phyloP scores from a whole-genome alignment of 2,888 invertebrate genomes.

The Drosophila nigricruria region DNA sequence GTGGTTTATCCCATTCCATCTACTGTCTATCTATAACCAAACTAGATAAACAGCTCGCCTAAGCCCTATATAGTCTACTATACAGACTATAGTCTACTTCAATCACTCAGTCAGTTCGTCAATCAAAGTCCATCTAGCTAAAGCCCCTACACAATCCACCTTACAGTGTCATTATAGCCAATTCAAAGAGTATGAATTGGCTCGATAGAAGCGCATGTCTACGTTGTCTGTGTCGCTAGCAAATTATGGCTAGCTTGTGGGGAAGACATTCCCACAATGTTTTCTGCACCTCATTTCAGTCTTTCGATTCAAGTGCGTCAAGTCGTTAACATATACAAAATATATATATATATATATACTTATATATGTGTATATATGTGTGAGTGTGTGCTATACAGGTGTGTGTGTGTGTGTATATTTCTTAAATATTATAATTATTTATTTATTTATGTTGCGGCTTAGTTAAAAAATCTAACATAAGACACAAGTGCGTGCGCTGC shows the following conservation, averaged over 20 bases:
- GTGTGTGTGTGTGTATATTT: slow-evolving; percentile 2
- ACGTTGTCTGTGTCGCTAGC: slow-evolving; percentile 34
- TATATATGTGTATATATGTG: slow-evolving; percentile 18
- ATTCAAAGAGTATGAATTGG: slow-evolving; percentile 3
- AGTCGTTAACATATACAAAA: slow-evolving; percentile 39
- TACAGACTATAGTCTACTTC: no score
- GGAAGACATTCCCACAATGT: slow-evolving; percentile 49
- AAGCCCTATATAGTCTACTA: no score
- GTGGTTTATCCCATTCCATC: background rate
- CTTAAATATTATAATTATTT: slow-evolving; percentile 25
- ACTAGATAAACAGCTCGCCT: background rate
- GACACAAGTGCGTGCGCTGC: slow-evolving; percentile 51
- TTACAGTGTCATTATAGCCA: background rate
- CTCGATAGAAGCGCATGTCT: slow-evolving; percentile 32
- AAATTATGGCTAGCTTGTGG: slow-evolving; percentile 55
- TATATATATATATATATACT: slow-evolving; percentile 3
- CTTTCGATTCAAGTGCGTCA: slow-evolving; percentile 64
- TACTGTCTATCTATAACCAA: background rate
- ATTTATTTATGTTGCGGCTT: slow-evolving; percentile 22
- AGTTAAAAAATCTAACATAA: slow-evolving; percentile 29
- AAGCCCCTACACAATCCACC: background rate
- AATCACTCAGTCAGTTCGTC: background rate
- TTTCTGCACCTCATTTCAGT: slow-evolving; percentile 66
- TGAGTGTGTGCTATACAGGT: slow-evolving; percentile 24
- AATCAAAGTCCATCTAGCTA: background rate